Evolutionary conservation across 2,113 vertebrate genomes (phyloP), one percentile per base, ranked within the genome.

Genomic region (Hymenochirus boettgeri): DNA sequence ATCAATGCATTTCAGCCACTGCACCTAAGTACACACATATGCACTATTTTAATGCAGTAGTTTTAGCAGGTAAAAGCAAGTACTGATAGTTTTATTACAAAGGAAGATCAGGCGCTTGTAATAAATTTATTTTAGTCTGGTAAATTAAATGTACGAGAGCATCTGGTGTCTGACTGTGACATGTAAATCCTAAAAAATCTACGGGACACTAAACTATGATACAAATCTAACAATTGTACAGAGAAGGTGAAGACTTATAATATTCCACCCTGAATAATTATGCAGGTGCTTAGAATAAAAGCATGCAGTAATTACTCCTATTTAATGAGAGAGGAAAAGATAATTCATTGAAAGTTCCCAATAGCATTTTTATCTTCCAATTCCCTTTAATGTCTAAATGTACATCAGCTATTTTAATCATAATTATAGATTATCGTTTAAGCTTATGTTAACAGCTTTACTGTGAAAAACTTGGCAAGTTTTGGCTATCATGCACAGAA

Each of bases 31-130:
- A 35, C 33, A 35, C 15, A 12, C 33, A 3, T 11, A 7, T 35
- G 33, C 15, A 12, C 33, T 8, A n/a, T 35, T 13, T 1, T 2
- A 35, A 9, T 33, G 11, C 2, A 2, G 31, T 33, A 33, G 31
- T 33, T 39, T 48, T 26, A 19, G 57, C 45, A 25, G 35, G 22
- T 47, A 21, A 27, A 39, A 56, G 33, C 31, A 19, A 57, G 57
- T 65, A 65, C 50, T 65, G 54, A 65, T 65, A 45, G 54, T 50
- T 48, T 57, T 45, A 65, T 65, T 65, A 65, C 62, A 65, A 65
- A 50, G 62, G 50, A 23, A 22, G 31, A 65, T 57, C 53, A 13
- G 29, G 21, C 62, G 27, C 22, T 50, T 26, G 45, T 26, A 54
- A 48, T 15, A 7, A 29, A 15, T 42, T 65, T 27, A 29, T 35